Evolutionary conservation across 2,797 vertebrate species (phyloP).

Genomic region (Natrix natrix): DNA sequence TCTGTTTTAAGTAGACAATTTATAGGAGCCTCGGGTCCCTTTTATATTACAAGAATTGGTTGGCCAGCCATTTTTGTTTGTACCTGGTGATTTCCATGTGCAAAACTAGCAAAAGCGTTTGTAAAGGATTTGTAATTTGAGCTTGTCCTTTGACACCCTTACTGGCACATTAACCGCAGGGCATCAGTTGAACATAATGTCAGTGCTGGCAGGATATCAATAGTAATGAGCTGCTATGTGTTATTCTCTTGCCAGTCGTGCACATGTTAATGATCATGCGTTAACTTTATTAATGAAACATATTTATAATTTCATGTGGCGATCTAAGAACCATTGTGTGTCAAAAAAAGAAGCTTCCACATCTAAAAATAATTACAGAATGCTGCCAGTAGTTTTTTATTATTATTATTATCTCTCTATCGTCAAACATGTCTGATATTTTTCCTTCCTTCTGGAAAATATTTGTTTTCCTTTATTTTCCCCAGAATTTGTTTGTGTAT

Average conservation of each 20-base stretch:
- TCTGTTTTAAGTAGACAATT: neutral
- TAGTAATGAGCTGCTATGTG: neutral
- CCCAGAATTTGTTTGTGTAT: neutral
- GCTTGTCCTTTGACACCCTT: neutral
- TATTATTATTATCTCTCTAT: neutral
- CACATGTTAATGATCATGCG: neutral
- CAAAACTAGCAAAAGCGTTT: neutral
- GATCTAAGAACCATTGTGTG: neutral
- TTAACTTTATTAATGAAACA: neutral
- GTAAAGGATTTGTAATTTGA: neutral
- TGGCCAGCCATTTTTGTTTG: neutral
- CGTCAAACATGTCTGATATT: neutral
- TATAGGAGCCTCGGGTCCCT: neutral
- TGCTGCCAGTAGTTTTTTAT: neutral
- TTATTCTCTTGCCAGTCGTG: neutral
- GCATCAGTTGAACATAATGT: neutral
- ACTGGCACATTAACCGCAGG: neutral
- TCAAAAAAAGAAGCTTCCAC: neutral
- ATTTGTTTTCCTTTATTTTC: neutral
- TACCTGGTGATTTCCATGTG: neutral
- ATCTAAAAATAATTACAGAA: neutral
- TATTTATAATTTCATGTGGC: neutral
- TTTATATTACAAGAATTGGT: neutral
- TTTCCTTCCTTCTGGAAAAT: neutral
- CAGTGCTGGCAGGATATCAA: neutral